A percentile compares a stretch with the other conserved stretches of the same genome.
Evolutionary conservation across 1,140 invertebrate species (phyloP).

Genomic region (Saccostrea cuccullata): DNA sequence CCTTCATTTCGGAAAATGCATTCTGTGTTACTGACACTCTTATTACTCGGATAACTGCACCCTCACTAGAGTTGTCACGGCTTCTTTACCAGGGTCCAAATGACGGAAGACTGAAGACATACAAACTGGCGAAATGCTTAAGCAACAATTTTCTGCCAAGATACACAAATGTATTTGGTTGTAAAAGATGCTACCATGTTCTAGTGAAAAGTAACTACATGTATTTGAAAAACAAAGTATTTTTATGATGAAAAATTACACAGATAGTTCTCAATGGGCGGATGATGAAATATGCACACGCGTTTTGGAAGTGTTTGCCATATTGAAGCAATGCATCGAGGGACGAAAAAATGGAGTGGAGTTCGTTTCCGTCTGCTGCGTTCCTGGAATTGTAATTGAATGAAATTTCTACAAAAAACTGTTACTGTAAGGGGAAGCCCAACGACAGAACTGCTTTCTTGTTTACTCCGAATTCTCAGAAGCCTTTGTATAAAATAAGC

Average conservation of each 20-base stretch:
- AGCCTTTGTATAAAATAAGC: background rate
- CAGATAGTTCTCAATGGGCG: too few relatives aligned
- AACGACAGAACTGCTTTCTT: background rate
- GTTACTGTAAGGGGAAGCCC: background rate
- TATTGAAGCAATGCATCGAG: background rate
- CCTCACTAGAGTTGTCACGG: background rate
- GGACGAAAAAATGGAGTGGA: background rate
- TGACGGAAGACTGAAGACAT: background rate
- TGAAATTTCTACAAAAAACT: background rate
- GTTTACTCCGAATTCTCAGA: background rate
- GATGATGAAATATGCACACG: too few relatives aligned
- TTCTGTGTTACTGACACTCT: background rate
- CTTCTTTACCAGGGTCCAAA: background rate
- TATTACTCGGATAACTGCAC: background rate
- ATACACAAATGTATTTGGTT: background rate
- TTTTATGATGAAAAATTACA: too few relatives aligned
- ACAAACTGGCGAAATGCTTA: background rate
- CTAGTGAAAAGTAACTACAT: background rate
- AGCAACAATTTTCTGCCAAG: background rate
- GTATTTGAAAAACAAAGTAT: background rate
- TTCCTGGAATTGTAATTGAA: background rate
- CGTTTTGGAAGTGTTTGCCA: background rate
- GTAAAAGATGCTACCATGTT: background rate
- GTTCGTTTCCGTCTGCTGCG: background rate
- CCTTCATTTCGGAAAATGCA: background rate